Percentiles rank a stretch among this genome's conserved stretches.
Evolutionary conservation across 2,113 vertebrate genomes (phyloP).

Genomic region (Lanius ludovicianus): DNA sequence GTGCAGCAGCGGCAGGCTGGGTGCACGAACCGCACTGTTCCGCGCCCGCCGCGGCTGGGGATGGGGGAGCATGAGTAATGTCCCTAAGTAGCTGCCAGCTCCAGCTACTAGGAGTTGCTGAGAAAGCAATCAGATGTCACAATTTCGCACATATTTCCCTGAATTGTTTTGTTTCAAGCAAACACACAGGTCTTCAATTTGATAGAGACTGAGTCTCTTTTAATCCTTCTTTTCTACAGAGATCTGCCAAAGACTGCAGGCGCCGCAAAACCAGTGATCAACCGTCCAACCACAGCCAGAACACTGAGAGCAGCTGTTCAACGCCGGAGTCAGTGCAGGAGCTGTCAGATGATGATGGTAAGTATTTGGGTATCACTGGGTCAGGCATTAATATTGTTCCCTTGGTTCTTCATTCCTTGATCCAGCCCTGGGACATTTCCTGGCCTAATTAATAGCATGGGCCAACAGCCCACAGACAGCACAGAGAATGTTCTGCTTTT

Average conservation of each 20-base stretch:
- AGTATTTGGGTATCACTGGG: background rate
- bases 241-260: conserved; percentile 69
- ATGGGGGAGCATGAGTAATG: no score
- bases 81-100: background rate
- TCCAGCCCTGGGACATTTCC: background rate
- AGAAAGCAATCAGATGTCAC: background rate
- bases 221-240: conserved; percentile 27
- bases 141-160: background rate
- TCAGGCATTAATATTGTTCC: background rate
- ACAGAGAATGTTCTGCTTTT: background rate
- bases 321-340: conserved; percentile 92
- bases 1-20: no score
- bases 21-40: no score
- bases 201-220: background rate
- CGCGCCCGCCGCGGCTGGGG: no score
- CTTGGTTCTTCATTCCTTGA: background rate
- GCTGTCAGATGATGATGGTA: conserved; percentile 89
- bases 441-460: fast-evolving
- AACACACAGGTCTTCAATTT: background rate
- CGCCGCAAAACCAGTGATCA: conserved; percentile 90
- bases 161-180: background rate
- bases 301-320: conserved; percentile 92
- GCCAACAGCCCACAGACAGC: background rate
- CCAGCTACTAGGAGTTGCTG: background rate
- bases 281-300: conserved; percentile 92